Conservation (phyloP, 2,797 vertebrate species). For the Echiichthys vipera region DNA sequence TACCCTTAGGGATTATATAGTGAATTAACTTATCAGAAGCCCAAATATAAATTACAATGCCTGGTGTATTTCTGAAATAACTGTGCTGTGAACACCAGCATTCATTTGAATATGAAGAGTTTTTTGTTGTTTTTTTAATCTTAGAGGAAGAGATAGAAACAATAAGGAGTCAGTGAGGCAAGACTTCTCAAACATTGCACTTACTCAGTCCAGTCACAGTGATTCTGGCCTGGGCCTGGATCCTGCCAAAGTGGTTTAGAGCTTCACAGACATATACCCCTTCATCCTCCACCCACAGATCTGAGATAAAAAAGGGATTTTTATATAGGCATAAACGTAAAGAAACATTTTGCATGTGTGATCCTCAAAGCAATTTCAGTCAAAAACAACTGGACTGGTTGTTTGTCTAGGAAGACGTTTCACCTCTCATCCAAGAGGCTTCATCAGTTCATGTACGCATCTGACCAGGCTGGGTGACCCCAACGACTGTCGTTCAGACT, state of each 20-base stretch:
- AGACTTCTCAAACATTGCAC: slow-evolving; percentile 20
- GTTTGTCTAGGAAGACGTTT: no score
- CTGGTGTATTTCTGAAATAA: background rate
- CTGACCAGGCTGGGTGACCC: no score
- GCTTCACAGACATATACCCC: slow-evolving; percentile 93
- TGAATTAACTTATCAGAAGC: background rate
- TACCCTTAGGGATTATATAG: background rate
- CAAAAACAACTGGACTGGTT: no score
- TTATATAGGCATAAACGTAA: background rate
- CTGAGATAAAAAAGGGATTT: slow-evolving; percentile 72
- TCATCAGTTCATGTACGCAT: no score
- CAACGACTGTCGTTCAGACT: no score
- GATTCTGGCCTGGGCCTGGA: slow-evolving; percentile 86
- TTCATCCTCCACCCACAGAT: slow-evolving; percentile 93
- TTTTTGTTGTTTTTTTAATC: no score
- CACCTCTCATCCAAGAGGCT: no score
- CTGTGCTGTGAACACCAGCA: background rate
- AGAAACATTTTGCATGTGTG: background rate
- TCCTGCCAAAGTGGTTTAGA: slow-evolving; percentile 94
- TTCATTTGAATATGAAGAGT: background rate
- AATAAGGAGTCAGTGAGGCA: background rate
- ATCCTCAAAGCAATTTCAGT: no score
- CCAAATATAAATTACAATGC: background rate
- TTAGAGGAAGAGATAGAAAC: background rate
- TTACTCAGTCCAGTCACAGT: slow-evolving; percentile 95